Evolutionary conservation across 2,113 vertebrate genomes (phyloP), one percentile per base, ranked within the genome.

Genomic region (Cyprinodon brontotheroides): DNA sequence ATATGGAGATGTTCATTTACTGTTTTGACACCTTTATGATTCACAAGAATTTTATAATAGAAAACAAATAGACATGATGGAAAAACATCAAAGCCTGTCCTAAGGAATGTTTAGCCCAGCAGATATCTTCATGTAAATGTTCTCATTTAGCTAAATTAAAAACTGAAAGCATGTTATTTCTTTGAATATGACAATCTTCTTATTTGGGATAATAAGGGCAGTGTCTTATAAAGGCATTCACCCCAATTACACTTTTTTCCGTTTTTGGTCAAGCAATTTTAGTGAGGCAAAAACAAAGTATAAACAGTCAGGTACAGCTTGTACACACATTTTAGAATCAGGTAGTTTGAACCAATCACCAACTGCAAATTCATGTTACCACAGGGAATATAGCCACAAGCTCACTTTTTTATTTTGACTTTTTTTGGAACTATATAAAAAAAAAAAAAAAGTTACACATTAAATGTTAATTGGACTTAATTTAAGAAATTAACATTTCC

Each of bases 11-110:
- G 65, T 77, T 86, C 68, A 86, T 22, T 81, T 72, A 66, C 29
- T 29, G 29, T 29, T n/a, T n/a, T 64, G 64, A 68, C 43, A 81
- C 59, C 65, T 86, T 79, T 61, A 78, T 79, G 76, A 81, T 29
- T 74, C 43, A 63, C 70, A 41, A 53, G 59, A 86, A 81, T 73
- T 71, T 63, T 70, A 41, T 77, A 15, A 11, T n/a, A 39, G 4
- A 61, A 72, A 17, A 37, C 11, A 43, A 43, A 65, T 29, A 10
- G 50, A 65, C 15, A 43, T 36, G 3, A 62, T 22, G 50, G 43
- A 37, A 68, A 68, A 38, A 15, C 0, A 15, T 29, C 9, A 48
- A 57, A 63, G 39, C 17, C 10, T 45, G 7, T 20, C 20, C 1
- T 59, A 38, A 20, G 43, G 29, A 69, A 60, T 63, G 43, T 10